Percentiles rank a stretch among this genome's conserved stretches.
Conservation (phyloP, 2,888 invertebrate species). For the Tachina grossa region DNA sequence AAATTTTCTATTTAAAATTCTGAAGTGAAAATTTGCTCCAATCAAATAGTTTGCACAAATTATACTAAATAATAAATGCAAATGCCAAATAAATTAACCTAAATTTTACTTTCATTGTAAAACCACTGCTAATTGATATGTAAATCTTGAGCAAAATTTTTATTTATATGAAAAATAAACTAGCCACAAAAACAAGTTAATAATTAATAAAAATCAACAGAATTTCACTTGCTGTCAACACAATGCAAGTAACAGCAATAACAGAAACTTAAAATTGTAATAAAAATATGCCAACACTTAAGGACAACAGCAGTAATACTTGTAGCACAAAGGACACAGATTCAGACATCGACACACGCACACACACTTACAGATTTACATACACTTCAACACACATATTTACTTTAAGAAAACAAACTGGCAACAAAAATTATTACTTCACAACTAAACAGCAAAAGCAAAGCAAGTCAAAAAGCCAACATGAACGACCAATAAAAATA, state of each 20-base stretch:
- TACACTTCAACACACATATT: not conserved
- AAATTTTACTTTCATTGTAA: not conserved
- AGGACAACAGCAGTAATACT: conserved; percentile 61
- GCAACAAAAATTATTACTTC: conserved; percentile 66
- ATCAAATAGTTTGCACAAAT: too few relatives aligned
- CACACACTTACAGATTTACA: not conserved
- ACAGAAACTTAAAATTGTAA: conserved; percentile 65
- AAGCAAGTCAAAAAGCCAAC: conserved; percentile 42
- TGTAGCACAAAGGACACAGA: conserved; percentile 30
- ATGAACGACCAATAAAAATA: conserved; percentile 62
- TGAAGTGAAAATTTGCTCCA: too few relatives aligned
- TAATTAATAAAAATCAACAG: conserved; percentile 66
- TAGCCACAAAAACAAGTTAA: conserved; percentile 36
- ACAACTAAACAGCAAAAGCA: conserved; percentile 51
- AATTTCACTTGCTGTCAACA: conserved; percentile 64
- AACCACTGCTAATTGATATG: conserved; percentile 41
- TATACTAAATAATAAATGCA: too few relatives aligned
- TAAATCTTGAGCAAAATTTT: conserved; percentile 1
- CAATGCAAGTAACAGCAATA: conserved; percentile 21
- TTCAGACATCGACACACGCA: not conserved
- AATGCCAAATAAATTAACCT: too few relatives aligned
- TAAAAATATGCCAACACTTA: conserved; percentile 69
- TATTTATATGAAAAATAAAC: conserved; percentile 23
- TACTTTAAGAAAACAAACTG: conserved; percentile 15
- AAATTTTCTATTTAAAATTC: too few relatives aligned